phyloP scores from a whole-genome alignment of 2,888 invertebrate species.

The Ferdinandea cuprea region DNA sequence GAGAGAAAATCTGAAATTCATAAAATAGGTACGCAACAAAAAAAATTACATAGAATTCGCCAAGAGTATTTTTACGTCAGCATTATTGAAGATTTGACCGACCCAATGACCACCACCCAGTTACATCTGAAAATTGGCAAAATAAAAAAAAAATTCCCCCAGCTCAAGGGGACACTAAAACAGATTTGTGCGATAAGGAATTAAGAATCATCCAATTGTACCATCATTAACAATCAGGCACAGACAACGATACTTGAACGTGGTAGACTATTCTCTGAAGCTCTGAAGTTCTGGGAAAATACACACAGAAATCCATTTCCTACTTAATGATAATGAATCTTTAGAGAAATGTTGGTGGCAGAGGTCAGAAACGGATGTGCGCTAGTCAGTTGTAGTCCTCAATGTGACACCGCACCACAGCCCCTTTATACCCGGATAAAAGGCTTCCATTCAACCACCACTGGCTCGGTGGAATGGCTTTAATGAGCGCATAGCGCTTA shows the following conservation, averaged over 20 bases:
- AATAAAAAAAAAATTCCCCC: slow-evolving; percentile 7
- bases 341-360: slow-evolving; percentile 19
- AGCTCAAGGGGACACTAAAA: slow-evolving; percentile 49
- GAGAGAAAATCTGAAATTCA: slow-evolving; percentile 38
- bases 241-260: slow-evolving; percentile 50
- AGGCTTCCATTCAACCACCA: slow-evolving; percentile 6
- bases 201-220: slow-evolving; percentile 70
- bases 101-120: slow-evolving; percentile 13
- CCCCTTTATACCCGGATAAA: neutral
- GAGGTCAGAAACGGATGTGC: slow-evolving; percentile 29
- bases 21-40: slow-evolving; percentile 4
- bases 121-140: slow-evolving; percentile 29
- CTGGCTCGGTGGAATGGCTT: slow-evolving; percentile 34
- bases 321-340: slow-evolving; percentile 71
- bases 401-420: slow-evolving; percentile 31
- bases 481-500: slow-evolving; percentile 65
- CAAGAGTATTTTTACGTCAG: slow-evolving; percentile 6
- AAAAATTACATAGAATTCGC: neutral
- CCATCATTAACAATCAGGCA: slow-evolving; percentile 70
- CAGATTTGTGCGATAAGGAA: slow-evolving; percentile 60
- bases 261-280: slow-evolving; percentile 20
- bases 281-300: neutral
- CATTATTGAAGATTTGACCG: slow-evolving; percentile 33
- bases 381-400: slow-evolving; percentile 28
- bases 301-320: slow-evolving; percentile 61